Conservation (phyloP, 1,140 invertebrate species). For the Cydia splendana region DNA sequence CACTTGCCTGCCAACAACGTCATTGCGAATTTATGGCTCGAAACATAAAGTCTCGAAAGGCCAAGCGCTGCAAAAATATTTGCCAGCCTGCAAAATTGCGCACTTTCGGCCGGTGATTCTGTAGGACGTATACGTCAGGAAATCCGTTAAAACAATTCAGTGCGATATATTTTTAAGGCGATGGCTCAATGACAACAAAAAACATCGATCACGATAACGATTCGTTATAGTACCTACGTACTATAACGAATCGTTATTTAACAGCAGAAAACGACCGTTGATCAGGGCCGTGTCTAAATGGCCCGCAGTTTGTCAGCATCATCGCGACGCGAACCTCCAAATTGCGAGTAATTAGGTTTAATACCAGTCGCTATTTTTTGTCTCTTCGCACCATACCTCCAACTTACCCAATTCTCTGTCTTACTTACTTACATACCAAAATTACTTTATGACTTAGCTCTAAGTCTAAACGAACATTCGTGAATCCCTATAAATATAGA, state of each 20-base stretch:
- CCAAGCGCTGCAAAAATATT: slow-evolving; percentile 25
- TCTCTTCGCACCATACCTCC: background rate
- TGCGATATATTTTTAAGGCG: background rate
- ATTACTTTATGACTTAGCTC: background rate
- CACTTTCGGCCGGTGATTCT: background rate
- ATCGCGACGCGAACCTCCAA: slow-evolving; percentile 12
- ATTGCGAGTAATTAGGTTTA: slow-evolving; percentile 28
- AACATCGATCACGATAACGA: too few species aligned
- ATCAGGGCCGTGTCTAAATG: slow-evolving; percentile 16
- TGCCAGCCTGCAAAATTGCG: background rate
- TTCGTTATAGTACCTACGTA: too few species aligned
- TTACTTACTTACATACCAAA: background rate
- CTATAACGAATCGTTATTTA: slow-evolving; percentile 12
- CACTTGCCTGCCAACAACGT: slow-evolving; percentile 44
- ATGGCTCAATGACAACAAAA: background rate
- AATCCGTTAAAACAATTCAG: slow-evolving; percentile 1
- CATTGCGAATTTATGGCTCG: slow-evolving; percentile 28
- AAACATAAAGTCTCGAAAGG: slow-evolving; percentile 25
- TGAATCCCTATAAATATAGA: background rate
- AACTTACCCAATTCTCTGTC: background rate
- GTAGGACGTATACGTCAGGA: background rate
- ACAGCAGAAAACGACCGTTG: slow-evolving; percentile 14
- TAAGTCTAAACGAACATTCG: background rate
- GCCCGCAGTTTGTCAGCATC: slow-evolving; percentile 9
- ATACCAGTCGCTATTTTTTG: slow-evolving; percentile 10